Evolutionary conservation across 1,140 invertebrate genomes (phyloP).

Genomic region (Rhagoletis pomonella): DNA sequence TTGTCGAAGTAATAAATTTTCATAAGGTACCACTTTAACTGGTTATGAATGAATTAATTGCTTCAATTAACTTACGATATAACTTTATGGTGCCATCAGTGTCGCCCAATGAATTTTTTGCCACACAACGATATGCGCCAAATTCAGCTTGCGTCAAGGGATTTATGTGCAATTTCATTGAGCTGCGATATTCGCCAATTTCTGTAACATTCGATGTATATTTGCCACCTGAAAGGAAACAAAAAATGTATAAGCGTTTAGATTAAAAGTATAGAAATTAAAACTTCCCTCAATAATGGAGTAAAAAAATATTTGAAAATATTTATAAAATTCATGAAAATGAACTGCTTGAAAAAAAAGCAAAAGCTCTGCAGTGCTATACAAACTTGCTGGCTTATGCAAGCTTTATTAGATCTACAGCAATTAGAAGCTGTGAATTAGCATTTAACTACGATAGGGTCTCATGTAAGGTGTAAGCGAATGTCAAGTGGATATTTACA

Average conservation of each 20-base stretch:
- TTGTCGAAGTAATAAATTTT: neutral
- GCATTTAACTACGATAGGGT: too few species aligned
- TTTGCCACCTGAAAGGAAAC: slow-evolving; percentile 80
- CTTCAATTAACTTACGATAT: slow-evolving; percentile 79
- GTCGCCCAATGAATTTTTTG: slow-evolving; percentile 91
- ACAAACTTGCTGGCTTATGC: too few species aligned
- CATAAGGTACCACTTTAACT: too few species aligned
- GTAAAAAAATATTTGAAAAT: too few species aligned
- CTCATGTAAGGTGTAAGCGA: too few species aligned
- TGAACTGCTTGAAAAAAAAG: neutral
- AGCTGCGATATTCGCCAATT: slow-evolving; percentile 81
- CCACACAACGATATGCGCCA: slow-evolving; percentile 89
- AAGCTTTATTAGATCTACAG: too few species aligned
- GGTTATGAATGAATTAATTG: neutral
- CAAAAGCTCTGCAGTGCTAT: neutral
- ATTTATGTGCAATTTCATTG: slow-evolving; percentile 85
- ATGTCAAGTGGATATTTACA: too few species aligned
- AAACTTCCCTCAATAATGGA: too few species aligned
- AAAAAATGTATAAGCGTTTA: slow-evolving; percentile 14
- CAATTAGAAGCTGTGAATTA: too few species aligned
- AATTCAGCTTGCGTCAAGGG: slow-evolving; percentile 81
- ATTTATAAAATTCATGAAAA: too few species aligned
- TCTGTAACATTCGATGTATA: slow-evolving; percentile 83
- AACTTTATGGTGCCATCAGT: slow-evolving; percentile 91
- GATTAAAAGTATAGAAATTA: neutral